Conservation (phyloP, 2,797 vertebrate species). For the Fringilla coelebs region DNA sequence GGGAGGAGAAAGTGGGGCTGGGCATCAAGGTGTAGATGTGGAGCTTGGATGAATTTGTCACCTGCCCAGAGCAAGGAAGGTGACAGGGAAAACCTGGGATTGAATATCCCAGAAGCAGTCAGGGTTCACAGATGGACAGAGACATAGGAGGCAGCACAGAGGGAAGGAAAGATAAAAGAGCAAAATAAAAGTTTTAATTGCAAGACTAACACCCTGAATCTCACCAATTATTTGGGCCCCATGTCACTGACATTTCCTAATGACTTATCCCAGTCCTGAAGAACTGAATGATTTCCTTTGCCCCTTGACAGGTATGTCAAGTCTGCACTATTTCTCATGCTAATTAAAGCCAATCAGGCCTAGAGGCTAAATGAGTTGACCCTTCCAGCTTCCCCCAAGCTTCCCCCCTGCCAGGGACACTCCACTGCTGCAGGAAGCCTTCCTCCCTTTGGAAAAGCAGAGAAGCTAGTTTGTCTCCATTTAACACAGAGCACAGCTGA, state of each 20-base stretch:
- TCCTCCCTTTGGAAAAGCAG: neutral
- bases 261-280: neutral
- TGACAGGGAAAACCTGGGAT: neutral
- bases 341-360: neutral
- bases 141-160: neutral
- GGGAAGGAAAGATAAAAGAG: neutral
- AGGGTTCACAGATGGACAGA: neutral
- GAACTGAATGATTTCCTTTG: neutral
- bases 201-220: neutral
- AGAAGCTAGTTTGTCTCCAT: neutral
- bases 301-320: neutral
- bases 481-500: neutral
- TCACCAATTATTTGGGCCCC: neutral
- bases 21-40: neutral
- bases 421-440: neutral
- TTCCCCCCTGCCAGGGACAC: fast-evolving
- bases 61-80: neutral
- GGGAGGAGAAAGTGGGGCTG: neutral
- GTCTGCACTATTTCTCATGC: neutral
- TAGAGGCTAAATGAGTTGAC: neutral
- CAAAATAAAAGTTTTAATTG: neutral
- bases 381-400: neutral
- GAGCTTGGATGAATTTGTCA: neutral
- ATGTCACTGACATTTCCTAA: neutral
- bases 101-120: neutral